Evolutionary conservation across 2,797 vertebrate species (phyloP).

Genomic region (Amphiprion clarkii): DNA sequence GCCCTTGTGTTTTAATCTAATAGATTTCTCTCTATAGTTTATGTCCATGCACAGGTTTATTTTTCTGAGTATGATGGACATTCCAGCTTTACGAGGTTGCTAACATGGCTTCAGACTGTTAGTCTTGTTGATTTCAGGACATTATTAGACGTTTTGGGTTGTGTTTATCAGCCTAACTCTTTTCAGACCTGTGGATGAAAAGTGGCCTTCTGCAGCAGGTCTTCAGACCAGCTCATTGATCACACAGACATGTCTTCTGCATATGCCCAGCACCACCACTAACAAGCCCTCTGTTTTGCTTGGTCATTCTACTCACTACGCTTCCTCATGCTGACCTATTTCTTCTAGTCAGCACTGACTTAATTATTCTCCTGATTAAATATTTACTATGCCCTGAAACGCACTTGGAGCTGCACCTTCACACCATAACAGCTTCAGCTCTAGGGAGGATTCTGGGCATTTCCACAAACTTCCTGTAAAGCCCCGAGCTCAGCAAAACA

Average conservation of each 20-base stretch:
- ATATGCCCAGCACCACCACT: neutral
- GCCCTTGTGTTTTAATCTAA: no score
- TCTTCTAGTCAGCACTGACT: slow-evolving; percentile 50
- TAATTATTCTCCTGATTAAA: slow-evolving; percentile 64
- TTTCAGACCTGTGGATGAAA: slow-evolving; percentile 10
- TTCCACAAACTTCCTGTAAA: slow-evolving; percentile 55
- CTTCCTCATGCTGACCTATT: slow-evolving; percentile 40
- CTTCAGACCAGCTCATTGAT: slow-evolving; percentile 28
- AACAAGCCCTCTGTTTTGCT: slow-evolving; percentile 27
- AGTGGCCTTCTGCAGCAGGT: slow-evolving; percentile 18
- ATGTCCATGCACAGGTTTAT: no score
- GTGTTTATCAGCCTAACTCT: neutral
- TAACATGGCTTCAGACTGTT: neutral
- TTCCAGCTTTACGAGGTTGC: no score
- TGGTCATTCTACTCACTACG: slow-evolving; percentile 23
- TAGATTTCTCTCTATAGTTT: no score
- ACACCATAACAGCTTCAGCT: slow-evolving; percentile 13
- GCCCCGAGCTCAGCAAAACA: slow-evolving; percentile 68
- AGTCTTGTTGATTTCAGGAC: no score
- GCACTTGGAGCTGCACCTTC: slow-evolving; percentile 15
- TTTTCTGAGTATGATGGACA: neutral
- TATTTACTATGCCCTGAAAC: slow-evolving; percentile 59
- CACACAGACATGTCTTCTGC: slow-evolving; percentile 27
- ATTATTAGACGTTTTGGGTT: neutral
- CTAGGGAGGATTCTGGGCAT: slow-evolving; percentile 41